Conservation (phyloP, 2,113 vertebrate species). For the Chaenogobius annularis region DNA sequence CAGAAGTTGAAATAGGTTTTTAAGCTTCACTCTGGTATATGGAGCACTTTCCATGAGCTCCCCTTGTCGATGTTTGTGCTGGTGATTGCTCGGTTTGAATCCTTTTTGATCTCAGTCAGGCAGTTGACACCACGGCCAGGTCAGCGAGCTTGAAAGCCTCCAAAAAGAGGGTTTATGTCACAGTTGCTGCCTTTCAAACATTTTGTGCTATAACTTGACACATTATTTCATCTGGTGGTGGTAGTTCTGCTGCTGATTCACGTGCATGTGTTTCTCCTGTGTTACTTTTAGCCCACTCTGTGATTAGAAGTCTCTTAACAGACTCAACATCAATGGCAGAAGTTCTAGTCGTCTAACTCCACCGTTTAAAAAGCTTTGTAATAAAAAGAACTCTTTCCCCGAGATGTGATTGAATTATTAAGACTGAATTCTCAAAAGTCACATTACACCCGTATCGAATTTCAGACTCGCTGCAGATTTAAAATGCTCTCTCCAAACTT, state of each 20-base stretch:
- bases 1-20: slow-evolving; percentile 27
- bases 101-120: slow-evolving; percentile 41
- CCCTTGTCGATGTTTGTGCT: slow-evolving; percentile 30
- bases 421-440: slow-evolving; percentile 12
- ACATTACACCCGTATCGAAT: slow-evolving; percentile 20
- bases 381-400: slow-evolving; percentile 6
- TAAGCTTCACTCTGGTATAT: background rate
- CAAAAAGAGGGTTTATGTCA: slow-evolving; percentile 45
- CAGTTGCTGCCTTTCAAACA: slow-evolving; percentile 45
- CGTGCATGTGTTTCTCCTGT: slow-evolving; percentile 7
- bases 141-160: slow-evolving; percentile 47
- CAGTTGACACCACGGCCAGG: slow-evolving; percentile 40
- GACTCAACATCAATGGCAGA: slow-evolving; percentile 7
- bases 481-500: slow-evolving; percentile 10
- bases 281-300: slow-evolving; percentile 11
- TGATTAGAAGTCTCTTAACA: slow-evolving; percentile 14
- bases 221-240: slow-evolving; percentile 23
- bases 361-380: slow-evolving; percentile 6
- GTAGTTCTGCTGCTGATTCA: slow-evolving; percentile 13
- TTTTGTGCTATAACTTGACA: slow-evolving; percentile 20
- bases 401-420: slow-evolving; percentile 25
- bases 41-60: slow-evolving; percentile 7
- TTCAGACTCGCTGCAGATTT: slow-evolving; percentile 16
- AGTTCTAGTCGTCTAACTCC: slow-evolving; percentile 15
- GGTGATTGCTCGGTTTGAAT: slow-evolving; percentile 38